Base-by-base conservation (phyloP, 2,888 invertebrate species). In the Steromphala cineraria region DNA sequence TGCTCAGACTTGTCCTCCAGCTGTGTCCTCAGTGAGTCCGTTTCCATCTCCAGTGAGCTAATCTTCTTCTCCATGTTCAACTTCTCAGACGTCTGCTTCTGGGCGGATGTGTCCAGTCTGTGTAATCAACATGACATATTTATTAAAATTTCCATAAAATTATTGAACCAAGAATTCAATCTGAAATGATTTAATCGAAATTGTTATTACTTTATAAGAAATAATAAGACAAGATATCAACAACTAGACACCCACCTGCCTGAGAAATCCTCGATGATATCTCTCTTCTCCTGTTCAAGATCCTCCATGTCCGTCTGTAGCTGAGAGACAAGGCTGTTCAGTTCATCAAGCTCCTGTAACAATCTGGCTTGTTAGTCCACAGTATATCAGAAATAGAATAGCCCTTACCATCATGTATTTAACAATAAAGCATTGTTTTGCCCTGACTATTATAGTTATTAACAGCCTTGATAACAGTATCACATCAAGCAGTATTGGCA, bases 11-110 rank as follows among this genome's bases (percentile, higher is more conserved):
- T 80, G 53, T 88, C 86, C 62, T 86, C 87, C 36, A 91, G 82
- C 80, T 90, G 86, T 80, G 85, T 80, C 77, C 90, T 89, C 10
- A 90, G 84, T 52, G 21, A 31, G 31, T 24, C 36, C 10, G 52
- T 13, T 5, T 55, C 62, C n/a, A 19, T 67, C 52, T 24, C 75
- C 28, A 80, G 55, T 46, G 79, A 79, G 4, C 55, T 78, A 24
- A 79, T 82, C 62, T 82, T 79, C 74, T 77, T 77, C 67, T 77
- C 79, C 71, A 79, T 31, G 56, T 46, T 75, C 52, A 75, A 77
- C 36, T 79, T 82, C 19, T 82, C 62, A 4, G 62, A 62, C 3
- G 24, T 62, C 62, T 28, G 28, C 62, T 62, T 62, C 62, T 62
- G 62, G 13, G 28, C 62, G 28, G 62, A 62, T 24, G 62, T 62